Base-by-base conservation (phyloP, 30 jellyfish, hydroid and myxozoan genomes). In the Cassiopea andromeda region DNA sequence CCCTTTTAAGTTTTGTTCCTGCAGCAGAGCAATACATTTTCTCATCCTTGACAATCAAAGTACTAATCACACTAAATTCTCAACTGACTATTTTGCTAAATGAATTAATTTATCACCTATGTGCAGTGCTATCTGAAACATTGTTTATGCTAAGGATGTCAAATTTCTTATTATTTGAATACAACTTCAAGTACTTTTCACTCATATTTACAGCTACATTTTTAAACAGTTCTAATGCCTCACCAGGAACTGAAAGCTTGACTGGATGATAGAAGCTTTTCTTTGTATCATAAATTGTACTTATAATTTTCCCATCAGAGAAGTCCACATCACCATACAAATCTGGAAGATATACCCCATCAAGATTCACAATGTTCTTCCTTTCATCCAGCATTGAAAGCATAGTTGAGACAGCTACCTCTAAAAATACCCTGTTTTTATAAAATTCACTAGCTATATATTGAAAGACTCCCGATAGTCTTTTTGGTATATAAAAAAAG, bases 301-400 rank as follows among this genome's bases (percentile, higher is more conserved):
- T 75, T 10, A 89, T 72, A 1, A 46, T n/a, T 19, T 46, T 70
- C 16, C 92, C 92, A 47, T 75, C 85, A 1, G 85, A 43, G 44
- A 74, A 82, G 68, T 89, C 97, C 5, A 72, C 57, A 68, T 82
- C 97, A 2, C 92, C 92, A 77, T 50, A 90, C 72, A 44, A 15
- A 46, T 91, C 97, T 10, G 97, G 97, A 7, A 91, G 84, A 61
- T 91, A 91, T 1, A 69, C 67, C 17, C 97, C 97, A 85, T 78
- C 84, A 13, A 91, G 48, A 78, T 84, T 91, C 47, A 64, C 94
- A 18, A 60, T 44, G 79, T 91, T 78, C 19, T 71, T 77, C 27
- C 59, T 79, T 58, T 73, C 57, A 38, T 84, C 97, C 66, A 91
- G 85, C 91, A 91, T 67, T 54, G 84, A 60, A 16, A 91, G 69